Evolutionary conservation across 2,888 invertebrate species (phyloP), one percentile per base, ranked within the genome.

Genomic region (Parnassius glacialis): DNA sequence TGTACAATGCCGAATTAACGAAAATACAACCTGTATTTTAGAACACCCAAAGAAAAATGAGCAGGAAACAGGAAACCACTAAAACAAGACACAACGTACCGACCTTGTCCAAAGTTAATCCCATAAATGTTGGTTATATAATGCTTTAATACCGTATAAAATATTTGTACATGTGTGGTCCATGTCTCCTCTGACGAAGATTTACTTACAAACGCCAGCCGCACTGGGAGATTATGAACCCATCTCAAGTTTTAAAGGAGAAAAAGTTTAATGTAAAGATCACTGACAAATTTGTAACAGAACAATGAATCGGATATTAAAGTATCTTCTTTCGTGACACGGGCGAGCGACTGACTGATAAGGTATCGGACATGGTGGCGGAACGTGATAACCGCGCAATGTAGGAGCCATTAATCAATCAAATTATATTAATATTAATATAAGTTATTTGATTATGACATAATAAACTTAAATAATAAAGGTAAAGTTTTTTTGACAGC

Each of bases 241-340:
- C 86, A 74, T 82, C 84, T 90, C 87, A 83, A 83, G 80, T 90
- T 90, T 84, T 83, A 84, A 85, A 86, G 81, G 81, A 80, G 80
- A 87, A 90, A 90, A 89, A 87, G 85, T 88, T 88, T 84, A 84
- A 87, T 90, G 87, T 89, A 81, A 90, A 90, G 90, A 91, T 91
- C 90, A 86, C 90, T 91, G 90, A 91, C 90, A 90, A 90, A 90
- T 91, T 91, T 91, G 90, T 90, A 90, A 90, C 91, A 90, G 90
- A 89, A 90, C 90, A 91, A 90, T 90, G 90, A 90, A 84, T 90
- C 84, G 88, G 90, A 89, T 88, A 89, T 90, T 87, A 89, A 87
- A 87, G 89, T 90, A 90, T 91, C 90, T 76, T 75, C 81, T 91
- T 91, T 87, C 90, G 84, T 85, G 91, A 87, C 85, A 85, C 85